Conservation (phyloP, 2,113 vertebrate species). For the Megaleporinus macrocephalus region DNA sequence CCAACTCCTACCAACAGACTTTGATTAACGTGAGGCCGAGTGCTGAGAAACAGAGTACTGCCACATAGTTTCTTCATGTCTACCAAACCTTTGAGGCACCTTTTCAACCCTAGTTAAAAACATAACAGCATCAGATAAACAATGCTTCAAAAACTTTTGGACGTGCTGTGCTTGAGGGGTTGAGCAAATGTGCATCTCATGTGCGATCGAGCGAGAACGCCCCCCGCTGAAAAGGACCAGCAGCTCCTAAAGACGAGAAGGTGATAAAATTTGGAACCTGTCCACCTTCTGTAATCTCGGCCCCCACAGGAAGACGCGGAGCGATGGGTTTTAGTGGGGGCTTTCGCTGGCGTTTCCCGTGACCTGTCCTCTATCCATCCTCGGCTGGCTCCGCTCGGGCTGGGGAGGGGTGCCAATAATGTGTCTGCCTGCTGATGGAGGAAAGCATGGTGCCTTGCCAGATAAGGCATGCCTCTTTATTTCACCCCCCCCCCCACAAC, state of each 20-base stretch:
- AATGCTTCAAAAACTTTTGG: not conserved
- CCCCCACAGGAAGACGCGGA: not conserved
- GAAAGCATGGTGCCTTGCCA: not conserved
- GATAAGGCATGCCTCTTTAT: slow-evolving; percentile 8
- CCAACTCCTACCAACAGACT: no score
- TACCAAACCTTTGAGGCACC: no score
- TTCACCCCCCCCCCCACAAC: slow-evolving; percentile 29
- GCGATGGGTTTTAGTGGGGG: not conserved
- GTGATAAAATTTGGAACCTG: slow-evolving; percentile 17
- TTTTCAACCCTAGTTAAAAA: not conserved
- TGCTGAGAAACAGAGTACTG: no score
- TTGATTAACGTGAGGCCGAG: no score
- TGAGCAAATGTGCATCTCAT: slow-evolving; percentile 2
- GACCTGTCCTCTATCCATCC: slow-evolving; percentile 28
- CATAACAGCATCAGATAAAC: not conserved
- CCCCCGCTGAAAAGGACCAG: slow-evolving; percentile 21
- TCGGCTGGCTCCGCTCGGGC: slow-evolving; percentile 26
- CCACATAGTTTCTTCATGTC: no score
- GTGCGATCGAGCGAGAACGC: slow-evolving; percentile 3
- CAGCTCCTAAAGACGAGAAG: not conserved
- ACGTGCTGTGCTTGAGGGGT: no score
- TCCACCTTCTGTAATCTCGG: slow-evolving; percentile 10
- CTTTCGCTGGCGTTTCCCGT: not conserved
- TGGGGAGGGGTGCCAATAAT: slow-evolving; percentile 19
- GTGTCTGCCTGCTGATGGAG: slow-evolving; percentile 2